Base-by-base conservation (phyloP, 1,140 invertebrate species). In the Euglossa dilemma region DNA sequence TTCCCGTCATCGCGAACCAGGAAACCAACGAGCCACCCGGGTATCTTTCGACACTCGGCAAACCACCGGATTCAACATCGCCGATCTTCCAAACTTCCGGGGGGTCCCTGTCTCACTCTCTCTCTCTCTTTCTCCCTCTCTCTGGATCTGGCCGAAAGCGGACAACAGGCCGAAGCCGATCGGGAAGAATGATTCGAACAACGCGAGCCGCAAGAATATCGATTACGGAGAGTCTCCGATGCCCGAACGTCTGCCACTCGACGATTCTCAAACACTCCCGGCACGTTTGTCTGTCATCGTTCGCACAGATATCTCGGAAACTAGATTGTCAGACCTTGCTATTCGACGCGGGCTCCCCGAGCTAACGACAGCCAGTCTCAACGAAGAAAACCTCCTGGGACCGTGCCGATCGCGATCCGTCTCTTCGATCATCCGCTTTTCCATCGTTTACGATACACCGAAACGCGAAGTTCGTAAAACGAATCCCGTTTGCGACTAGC, bases 181-280 rank as follows among this genome's bases (percentile, higher is more conserved):
- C 50, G 59, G 56, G 56, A 45, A 76, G 69, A 74, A 64, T 36
- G 79, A 84, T 79, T 56, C 73, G 84, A 66, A 78, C 73, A 63
- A 75, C 57, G 56, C 75, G 73, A 82, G 83, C 71, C 75, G 71
- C 87, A 54, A 81, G 54, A 80, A 83, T 89, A 89, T 89, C 85
- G 87, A 89, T 89, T 87, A 80, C 63, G 64, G 77, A 78, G 74
- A 61, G 80, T 70, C 70, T 64, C 45, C 80, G 76, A 61, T 75
- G 52, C 18, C 36, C n/a, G 72, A 75, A 67, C 78, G 59, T 87
- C 87, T 83, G 43, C 84, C 66, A 73, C 84, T 81, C 86, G 86
- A 81, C 84, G 86, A 89, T 88, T 89, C 86, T 80, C 80, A 80
- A 82, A 85, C 86, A 85, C 66, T 87, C 80, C 67, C 86, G 86